A percentile compares a stretch with the other conserved stretches of the same genome.
phyloP scores from a whole-genome alignment of 1,140 invertebrate species.

The Drosophila novamexicana region DNA sequence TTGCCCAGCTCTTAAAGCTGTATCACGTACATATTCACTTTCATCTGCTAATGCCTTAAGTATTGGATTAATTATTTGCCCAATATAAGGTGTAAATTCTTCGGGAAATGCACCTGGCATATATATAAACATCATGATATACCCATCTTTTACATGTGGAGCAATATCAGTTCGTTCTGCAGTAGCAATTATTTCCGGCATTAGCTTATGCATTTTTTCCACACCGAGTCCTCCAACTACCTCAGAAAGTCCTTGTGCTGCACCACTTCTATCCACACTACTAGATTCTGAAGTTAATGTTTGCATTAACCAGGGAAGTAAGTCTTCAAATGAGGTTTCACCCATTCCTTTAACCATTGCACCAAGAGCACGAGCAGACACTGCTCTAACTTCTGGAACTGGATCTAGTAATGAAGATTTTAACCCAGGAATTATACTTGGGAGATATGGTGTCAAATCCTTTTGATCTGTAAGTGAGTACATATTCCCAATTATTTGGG shows the following conservation, averaged over 20 bases:
- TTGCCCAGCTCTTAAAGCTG: slow-evolving; percentile 98
- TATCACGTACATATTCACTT: slow-evolving; percentile 99
- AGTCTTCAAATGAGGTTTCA: slow-evolving; percentile 96
- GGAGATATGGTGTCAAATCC: slow-evolving; percentile 98
- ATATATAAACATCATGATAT: slow-evolving; percentile 99
- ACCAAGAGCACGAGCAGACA: slow-evolving; percentile 96
- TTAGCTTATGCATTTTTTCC: slow-evolving; percentile 97
- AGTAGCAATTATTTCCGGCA: slow-evolving; percentile 99
- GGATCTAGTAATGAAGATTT: slow-evolving; percentile 98
- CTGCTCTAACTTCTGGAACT: slow-evolving; percentile 97
- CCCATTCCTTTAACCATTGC: slow-evolving; percentile 99
- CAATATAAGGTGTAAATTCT: slow-evolving; percentile 98
- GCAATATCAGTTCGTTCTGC: slow-evolving; percentile 97
- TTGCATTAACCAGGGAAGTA: slow-evolving; percentile 99
- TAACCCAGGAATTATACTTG: slow-evolving; percentile 97
- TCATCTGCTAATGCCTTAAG: slow-evolving; percentile 99
- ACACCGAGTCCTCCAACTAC: slow-evolving; percentile 98
- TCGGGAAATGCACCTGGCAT: slow-evolving; percentile 98
- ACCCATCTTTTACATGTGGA: slow-evolving; percentile 99
- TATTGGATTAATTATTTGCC: slow-evolving; percentile 98
- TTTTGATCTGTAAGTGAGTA: slow-evolving; percentile 99
- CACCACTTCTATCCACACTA: slow-evolving; percentile 98
- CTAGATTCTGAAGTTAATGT: slow-evolving; percentile 98
- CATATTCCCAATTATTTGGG: slow-evolving; percentile 99
- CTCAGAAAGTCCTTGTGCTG: slow-evolving; percentile 98